Base-by-base conservation (phyloP, 2,888 invertebrate species). In the Cryptus viduatorius region DNA sequence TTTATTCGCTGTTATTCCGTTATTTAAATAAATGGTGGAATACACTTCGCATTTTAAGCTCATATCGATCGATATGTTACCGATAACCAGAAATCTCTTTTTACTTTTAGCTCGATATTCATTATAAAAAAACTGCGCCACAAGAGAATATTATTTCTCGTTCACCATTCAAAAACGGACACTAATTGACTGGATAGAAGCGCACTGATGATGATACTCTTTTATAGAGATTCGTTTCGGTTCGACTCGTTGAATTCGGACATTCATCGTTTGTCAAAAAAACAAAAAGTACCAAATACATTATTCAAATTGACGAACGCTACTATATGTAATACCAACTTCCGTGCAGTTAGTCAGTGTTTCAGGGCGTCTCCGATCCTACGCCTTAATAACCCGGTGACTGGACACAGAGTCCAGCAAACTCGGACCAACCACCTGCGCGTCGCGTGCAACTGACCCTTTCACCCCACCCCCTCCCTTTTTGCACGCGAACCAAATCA, bases 331-430 rank as follows among this genome's bases (percentile, higher is more conserved):
- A 48, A 61, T 64, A 24, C 31, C 46, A 69, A 72, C 81, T 73
- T 78, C 78, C 31, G 68, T 59, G 44, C 24, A 44, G 64, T 29
- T 48, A 65, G 50, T 77, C 67, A 65, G 72, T 83, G 64, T 76
- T 59, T 29, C 53, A 83, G 76, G 78, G 53, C 53, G 69, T 86
- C 89, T 86, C 76, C 88, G 88, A 88, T 87, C 86, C 83, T 86
- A 86, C 89, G 89, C 88, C 91, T 91, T 89, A 90, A 92, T 92
- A 91, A 91, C 91, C 91, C 88, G 90, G 89, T 91, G 89, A 92
- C 91, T 90, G 90, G 88, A 87, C 85, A 76, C 14, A 80, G 86
- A 86, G 75, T n/a, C 53, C 56, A 29, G 46, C 69, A 71, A 87
- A 89, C 88, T 87, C 87, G 89, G 88, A 86, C 88, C 89, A 89